Evolutionary conservation across 1,140 invertebrate species (phyloP), one percentile per base, ranked within the genome.

Genomic region (Aphelenchoides besseyi): DNA sequence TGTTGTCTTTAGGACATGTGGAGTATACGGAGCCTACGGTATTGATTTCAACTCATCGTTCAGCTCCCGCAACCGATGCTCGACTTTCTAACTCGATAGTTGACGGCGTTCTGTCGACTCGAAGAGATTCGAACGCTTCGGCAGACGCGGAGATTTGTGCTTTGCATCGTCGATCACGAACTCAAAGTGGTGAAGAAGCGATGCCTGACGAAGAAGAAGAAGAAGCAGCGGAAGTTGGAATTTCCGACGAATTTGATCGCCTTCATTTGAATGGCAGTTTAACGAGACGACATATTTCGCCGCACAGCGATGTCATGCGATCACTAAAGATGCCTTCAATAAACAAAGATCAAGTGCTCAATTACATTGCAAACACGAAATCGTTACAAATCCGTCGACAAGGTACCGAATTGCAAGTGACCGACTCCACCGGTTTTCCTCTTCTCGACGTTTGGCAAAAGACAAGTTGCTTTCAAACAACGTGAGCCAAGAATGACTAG

Each of bases 351-450:
- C 61, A 76, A 32, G 75, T 78, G 23, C 62, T 76, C 12, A 57
- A 61, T 37, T 76, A 81, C 61, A 79, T 76, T 28, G 69, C 75
- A 12, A 74, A 68, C 54, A 62, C 75, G 2, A 78, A 75, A 54
- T 28, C 52, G 16, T 37, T 76, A 28, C 52, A 63, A 37, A 76
- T 76, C 41, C 55, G 75, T 5, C 72, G 77, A 32, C 35, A 71
- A 36, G 75, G 75, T 8, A 79, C 74, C 9, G 75, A 76, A 70
- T 35, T 76, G 23, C 75, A 76, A 55, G 74, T 76, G 28, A 76
- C 75, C 35, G 75, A 76, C 55, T 53, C 55, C n/a, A 64, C 53
- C 33, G 75, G 75, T 18, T 76, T 79, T 64, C 75, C 75, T 0
- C 57, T 76, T 8, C 52, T 76, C 28, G 75, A 76, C 59, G 79